Conservation (phyloP, 2,888 invertebrate genomes). For the Cryptophagus acutangulus region DNA sequence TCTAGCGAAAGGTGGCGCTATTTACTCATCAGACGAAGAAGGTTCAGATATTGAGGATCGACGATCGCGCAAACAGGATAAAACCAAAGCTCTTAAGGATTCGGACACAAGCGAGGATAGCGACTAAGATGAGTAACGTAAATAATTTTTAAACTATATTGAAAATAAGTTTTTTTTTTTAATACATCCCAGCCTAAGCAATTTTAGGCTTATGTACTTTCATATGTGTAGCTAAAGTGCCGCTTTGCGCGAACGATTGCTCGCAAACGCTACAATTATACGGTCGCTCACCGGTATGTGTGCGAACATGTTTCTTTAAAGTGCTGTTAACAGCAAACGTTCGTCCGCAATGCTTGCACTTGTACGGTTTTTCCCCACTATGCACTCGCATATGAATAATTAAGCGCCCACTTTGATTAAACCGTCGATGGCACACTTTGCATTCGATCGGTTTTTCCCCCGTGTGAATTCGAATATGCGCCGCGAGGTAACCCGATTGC, state of each 20-base stretch:
- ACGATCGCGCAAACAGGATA: slow-evolving; percentile 66
- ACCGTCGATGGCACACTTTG: slow-evolving; percentile 28
- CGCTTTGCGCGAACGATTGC: slow-evolving; percentile 33
- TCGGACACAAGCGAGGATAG: slow-evolving; percentile 56
- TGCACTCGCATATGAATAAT: slow-evolving; percentile 38
- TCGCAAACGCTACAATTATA: slow-evolving; percentile 38
- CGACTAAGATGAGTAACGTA: slow-evolving; percentile 28
- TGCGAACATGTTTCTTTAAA: slow-evolving; percentile 36
- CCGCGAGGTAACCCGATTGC: slow-evolving; percentile 37
- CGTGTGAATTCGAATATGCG: slow-evolving; percentile 41
- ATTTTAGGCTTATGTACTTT: slow-evolving; percentile 39
- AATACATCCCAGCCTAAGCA: slow-evolving; percentile 5
- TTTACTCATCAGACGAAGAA: slow-evolving; percentile 86
- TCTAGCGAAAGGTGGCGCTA: slow-evolving; percentile 52
- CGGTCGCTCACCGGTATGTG: slow-evolving; percentile 38
- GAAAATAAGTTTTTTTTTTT: not conserved
- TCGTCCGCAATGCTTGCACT: slow-evolving; percentile 38
- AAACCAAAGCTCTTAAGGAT: slow-evolving; percentile 74
- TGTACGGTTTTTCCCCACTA: slow-evolving; percentile 37
- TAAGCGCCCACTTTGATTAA: slow-evolving; percentile 32
- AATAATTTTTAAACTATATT: not conserved
- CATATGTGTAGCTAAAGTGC: slow-evolving; percentile 37
- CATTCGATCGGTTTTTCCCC: slow-evolving; percentile 28
- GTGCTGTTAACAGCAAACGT: slow-evolving; percentile 37
- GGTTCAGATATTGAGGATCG: slow-evolving; percentile 77